These are phyloP conservation scores for Calliphora vicina DNA, from an alignment of 1,140 invertebrate genomes.

Conservation along the genomic window DNA sequence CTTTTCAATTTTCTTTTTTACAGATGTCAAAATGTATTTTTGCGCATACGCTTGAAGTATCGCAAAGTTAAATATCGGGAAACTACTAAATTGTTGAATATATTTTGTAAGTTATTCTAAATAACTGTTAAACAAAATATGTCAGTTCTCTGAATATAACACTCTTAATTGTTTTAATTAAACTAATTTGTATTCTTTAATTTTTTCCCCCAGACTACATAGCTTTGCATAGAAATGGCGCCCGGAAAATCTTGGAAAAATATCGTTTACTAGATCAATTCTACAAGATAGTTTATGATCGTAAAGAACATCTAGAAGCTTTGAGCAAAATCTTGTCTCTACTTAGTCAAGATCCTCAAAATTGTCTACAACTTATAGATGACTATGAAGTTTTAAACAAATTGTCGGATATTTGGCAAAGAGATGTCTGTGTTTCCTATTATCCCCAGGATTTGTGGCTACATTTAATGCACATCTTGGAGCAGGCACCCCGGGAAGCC, in stretches of 20 bases:
- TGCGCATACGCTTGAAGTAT: slow-evolving; percentile 45
- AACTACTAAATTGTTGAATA: slow-evolving; percentile 4
- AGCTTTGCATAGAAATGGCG: slow-evolving; percentile 49
- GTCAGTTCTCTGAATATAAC: no score
- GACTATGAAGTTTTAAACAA: slow-evolving; percentile 42
- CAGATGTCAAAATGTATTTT: slow-evolving; percentile 41
- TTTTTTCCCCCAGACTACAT: slow-evolving; percentile 45
- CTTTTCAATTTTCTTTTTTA: not conserved
- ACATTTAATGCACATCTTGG: slow-evolving; percentile 51
- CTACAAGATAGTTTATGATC: slow-evolving; percentile 48
- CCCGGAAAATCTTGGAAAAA: slow-evolving; percentile 45
- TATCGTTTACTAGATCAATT: slow-evolving; percentile 48
- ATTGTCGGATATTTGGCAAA: slow-evolving; percentile 44
- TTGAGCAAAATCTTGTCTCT: not conserved
- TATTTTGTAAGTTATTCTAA: slow-evolving; percentile 36
- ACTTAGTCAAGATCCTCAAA: not conserved
- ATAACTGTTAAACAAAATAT: no score
- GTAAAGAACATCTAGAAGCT: slow-evolving; percentile 23
- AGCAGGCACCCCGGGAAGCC: slow-evolving; percentile 46
- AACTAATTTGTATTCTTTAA: no score
- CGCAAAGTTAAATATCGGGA: slow-evolving; percentile 44
- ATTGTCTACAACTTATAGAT: slow-evolving; percentile 39
- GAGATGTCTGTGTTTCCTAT: slow-evolving; percentile 46
- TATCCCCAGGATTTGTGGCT: slow-evolving; percentile 49
- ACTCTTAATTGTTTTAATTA: no score